phyloP scores from a whole-genome alignment of 2,888 invertebrate genomes.

The Marasmarcha lunaedactyla region DNA sequence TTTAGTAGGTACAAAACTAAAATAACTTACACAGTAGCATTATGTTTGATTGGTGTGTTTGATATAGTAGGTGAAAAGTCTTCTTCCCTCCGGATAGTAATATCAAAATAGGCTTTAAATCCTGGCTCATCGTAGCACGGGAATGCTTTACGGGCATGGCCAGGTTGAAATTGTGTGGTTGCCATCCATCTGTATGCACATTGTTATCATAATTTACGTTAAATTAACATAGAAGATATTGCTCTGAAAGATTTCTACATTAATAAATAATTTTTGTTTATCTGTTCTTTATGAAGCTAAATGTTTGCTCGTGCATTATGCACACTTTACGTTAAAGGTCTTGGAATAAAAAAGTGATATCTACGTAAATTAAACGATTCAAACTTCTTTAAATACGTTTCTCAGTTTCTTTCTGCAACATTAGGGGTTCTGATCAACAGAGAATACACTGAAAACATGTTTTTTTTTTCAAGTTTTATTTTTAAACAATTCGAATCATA shows the following conservation, averaged over 20 bases:
- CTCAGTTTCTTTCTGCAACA: too few species aligned
- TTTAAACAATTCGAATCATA: too few species aligned
- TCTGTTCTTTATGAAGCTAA: too few species aligned
- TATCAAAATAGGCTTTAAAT: slow-evolving; percentile 81
- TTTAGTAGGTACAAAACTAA: too few species aligned
- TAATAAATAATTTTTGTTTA: neutral
- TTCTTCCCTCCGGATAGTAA: slow-evolving; percentile 73
- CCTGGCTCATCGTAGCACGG: slow-evolving; percentile 91
- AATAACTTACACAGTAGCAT: neutral
- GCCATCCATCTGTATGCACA: slow-evolving; percentile 80
- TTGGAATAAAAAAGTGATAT: too few species aligned
- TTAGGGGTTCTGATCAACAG: too few species aligned
- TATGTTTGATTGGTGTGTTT: slow-evolving; percentile 73
- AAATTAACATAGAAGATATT: neutral
- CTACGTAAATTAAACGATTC: too few species aligned
- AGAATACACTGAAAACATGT: too few species aligned
- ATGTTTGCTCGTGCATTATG: too few species aligned
- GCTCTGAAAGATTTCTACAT: neutral
- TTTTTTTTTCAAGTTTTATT: too few species aligned
- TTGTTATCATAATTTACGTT: slow-evolving; percentile 9
- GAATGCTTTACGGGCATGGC: slow-evolving; percentile 83
- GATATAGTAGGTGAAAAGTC: slow-evolving; percentile 67
- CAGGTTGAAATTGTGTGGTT: slow-evolving; percentile 85
- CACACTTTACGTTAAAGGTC: too few species aligned
- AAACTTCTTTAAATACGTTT: too few species aligned